Evolutionary conservation across 2,888 invertebrate species (phyloP), one percentile per base, ranked within the genome.

Genomic region (Pheosia tremula): DNA sequence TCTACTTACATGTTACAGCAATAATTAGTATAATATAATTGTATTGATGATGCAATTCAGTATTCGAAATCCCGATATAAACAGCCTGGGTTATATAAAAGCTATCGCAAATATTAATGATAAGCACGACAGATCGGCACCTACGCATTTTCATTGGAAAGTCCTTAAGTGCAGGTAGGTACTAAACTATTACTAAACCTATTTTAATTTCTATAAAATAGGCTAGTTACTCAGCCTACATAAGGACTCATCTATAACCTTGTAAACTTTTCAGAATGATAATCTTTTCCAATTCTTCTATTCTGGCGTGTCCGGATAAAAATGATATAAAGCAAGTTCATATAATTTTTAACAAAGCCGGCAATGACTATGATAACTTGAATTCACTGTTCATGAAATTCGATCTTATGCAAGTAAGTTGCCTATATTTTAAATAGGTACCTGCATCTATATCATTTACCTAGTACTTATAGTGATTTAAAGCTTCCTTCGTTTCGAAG

Each of bases 121-220:
- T 63, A 92, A 92, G 74, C 93, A 90, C 71, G 93, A 93, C 71
- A 84, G 91, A 69, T 93, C 93, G 10, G 81, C 93, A 3, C 92
- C 93, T n/a, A 87, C 92, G 7, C 82, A 92, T 74, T 89, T 83
- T 66, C 93, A 93, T 68, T 93, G 93, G 93, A 93, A 92, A 87
- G 86, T 91, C 72, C 78, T 93, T 7, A 93, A 92, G 77, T 93
- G 93, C 87, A 87, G 92, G 93, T 89, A 67, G 6, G 6, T 54
- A 4, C 24, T 45, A 11, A 0, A n/a, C 41, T 39, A 50, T 24
- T 43, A 53, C n/a, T 41, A 43, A 53, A 9, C 13, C 11, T 38
- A 36, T 55, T 24, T 24, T 55, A 13, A 38, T 13, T 3, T 57
- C 36, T 55, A 58, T 9, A 8, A 39, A 43, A n/a, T 3, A 50